Conservation (phyloP, 2,797 vertebrate genomes). For the Pangasius macronema region DNA sequence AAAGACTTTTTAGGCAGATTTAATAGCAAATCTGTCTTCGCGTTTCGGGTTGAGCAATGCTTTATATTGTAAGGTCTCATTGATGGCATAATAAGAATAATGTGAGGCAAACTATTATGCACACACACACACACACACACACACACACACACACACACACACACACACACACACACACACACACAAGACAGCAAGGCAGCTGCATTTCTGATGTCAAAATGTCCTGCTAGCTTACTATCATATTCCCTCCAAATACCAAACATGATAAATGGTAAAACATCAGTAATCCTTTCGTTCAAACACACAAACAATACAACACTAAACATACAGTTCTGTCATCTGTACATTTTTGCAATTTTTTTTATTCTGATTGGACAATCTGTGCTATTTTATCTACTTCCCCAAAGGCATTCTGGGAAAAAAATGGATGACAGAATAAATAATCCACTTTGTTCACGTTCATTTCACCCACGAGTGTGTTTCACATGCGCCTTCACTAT, state of each 20-base stretch:
- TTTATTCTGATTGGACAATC: neutral
- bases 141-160: no score
- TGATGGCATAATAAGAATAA: neutral
- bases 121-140: neutral
- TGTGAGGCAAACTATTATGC: neutral
- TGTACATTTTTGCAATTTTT: neutral
- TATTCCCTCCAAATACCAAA: neutral
- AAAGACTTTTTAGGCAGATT: neutral
- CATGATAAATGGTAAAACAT: no score
- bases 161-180: no score
- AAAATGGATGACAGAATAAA: neutral
- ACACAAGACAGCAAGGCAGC: neutral
- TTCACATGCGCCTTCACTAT: neutral
- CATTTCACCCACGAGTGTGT: neutral
- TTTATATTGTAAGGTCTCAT: neutral
- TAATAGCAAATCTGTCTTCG: neutral
- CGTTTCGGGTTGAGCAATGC: neutral
- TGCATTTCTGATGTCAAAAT: neutral
- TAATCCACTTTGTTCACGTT: neutral
- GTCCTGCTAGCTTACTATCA: neutral
- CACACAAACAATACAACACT: no score
- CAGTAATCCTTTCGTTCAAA: neutral
- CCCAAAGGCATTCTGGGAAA: neutral
- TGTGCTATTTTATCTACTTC: neutral
- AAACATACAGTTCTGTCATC: neutral